These are phyloP conservation scores for Fregetta grallaria DNA, from an alignment of 2,113 vertebrate genomes.

Conservation along the genomic window DNA sequence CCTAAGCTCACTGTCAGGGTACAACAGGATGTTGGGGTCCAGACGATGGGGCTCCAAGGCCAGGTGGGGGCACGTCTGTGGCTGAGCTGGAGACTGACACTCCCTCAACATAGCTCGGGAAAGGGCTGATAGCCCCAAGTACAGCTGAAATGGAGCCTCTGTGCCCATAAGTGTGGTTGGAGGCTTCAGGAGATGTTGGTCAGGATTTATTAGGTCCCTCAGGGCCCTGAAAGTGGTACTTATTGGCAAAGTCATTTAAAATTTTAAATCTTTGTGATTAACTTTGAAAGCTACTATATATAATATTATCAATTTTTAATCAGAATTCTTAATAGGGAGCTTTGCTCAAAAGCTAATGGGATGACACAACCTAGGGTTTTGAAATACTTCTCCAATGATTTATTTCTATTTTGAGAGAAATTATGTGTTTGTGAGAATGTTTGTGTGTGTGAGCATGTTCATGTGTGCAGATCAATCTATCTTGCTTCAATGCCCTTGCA, in stretches of 20 bases:
- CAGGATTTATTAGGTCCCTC: not conserved
- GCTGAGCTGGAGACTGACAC: not conserved
- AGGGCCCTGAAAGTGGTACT: not conserved
- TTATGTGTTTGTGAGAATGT: not conserved
- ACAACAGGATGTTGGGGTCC: not conserved
- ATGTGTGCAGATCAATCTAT: not conserved
- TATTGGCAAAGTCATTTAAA: not conserved
- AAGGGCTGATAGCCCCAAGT: not conserved
- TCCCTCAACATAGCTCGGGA: rapidly evolving
- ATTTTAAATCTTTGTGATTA: not conserved
- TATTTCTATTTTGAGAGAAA: not conserved
- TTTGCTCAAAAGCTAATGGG: not conserved
- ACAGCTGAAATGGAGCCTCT: not conserved
- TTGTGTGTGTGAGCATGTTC: not conserved
- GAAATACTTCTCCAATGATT: not conserved
- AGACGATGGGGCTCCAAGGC: not conserved
- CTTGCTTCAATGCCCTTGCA: not conserved
- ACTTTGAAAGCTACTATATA: not conserved
- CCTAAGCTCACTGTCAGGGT: not conserved
- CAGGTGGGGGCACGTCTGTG: not conserved
- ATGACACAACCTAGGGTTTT: not conserved
- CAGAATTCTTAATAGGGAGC: not conserved
- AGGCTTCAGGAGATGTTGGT: not conserved
- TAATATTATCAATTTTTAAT: not conserved
- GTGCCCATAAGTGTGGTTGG: not conserved